A percentile compares a stretch with the other conserved stretches of the same genome.
Conservation (phyloP, 2,113 vertebrate species). For the Zosterops lateralis region DNA sequence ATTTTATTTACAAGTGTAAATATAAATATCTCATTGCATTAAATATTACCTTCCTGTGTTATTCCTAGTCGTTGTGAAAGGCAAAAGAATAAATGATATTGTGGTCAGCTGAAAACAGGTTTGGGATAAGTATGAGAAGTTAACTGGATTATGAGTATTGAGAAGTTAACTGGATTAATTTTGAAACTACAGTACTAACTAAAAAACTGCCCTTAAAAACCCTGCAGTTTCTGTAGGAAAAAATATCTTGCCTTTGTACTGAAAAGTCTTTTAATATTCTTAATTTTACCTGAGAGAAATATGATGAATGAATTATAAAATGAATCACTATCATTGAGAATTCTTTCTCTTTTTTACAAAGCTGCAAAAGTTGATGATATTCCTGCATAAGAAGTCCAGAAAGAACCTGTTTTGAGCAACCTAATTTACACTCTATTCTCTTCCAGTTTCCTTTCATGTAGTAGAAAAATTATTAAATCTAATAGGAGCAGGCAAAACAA, state of each 20-base stretch:
- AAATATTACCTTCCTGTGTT: neutral
- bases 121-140: neutral
- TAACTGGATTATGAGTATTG: neutral
- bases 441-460: neutral
- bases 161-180: neutral
- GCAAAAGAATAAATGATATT: neutral
- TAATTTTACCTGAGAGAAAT: neutral
- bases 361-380: neutral
- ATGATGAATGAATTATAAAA: neutral
- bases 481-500: neutral
- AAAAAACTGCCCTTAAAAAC: neutral
- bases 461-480: neutral
- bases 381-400: neutral
- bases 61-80: neutral
- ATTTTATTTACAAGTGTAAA: neutral
- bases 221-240: neutral
- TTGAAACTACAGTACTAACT: neutral
- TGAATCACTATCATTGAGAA: neutral
- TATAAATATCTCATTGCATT: neutral
- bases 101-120: neutral
- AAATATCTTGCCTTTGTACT: neutral
- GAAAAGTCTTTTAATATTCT: neutral
- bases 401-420: neutral
- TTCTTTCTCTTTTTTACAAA: neutral
- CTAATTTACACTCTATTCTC: neutral